Evolutionary conservation across 2,113 vertebrate genomes (phyloP), one percentile per base, ranked within the genome.

Genomic region (Bostrychus sinensis): DNA sequence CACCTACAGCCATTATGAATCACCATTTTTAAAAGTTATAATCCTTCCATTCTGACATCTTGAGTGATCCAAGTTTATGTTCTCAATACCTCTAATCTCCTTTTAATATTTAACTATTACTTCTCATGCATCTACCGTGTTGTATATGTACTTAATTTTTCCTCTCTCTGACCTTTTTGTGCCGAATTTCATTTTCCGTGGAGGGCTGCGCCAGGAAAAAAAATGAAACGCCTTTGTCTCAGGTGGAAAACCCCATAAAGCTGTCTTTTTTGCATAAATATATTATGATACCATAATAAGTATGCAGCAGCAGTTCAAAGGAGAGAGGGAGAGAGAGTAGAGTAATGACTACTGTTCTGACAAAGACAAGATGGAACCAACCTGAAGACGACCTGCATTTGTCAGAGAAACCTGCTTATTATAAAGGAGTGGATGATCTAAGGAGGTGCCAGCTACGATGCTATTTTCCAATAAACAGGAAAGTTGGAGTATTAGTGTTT

Each of bases 231-330:
- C 6, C 3, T 70, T 68, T 17, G 54, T 67, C 74, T 83, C 56
- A 73, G 66, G 56, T 56, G 80, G 77, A 80, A 84, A 62, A 30
- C 39, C 69, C 75, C 34, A 66, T 75, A 70, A 75, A 81, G 51
- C 62, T 78, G 55, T 74, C 50, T 63, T 66, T 73, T 68, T 46
- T 58, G 30, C 67, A 58, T 74, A 50, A 77, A 77, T 85, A 63
- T 42, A 77, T 72, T 72, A 77, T 77, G 66, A 80, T 75, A 74
- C 65, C 70, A 73, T 87, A 81, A 86, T 81, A 66, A 83, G 67
- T 42, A 73, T 68, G 70, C 20, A 9, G 70, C 42, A 38, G 2
- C 1, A n/a, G 59, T 77, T 81, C 69, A 80, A 70, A 87, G 77
- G 12, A 16, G 39, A 64, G 48, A 30, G 22, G 65, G 58, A 42